Percentiles rank a stretch among this genome's conserved stretches.
Conservation (phyloP, 1,140 invertebrate genomes). For the Eurosta solidaginis region DNA sequence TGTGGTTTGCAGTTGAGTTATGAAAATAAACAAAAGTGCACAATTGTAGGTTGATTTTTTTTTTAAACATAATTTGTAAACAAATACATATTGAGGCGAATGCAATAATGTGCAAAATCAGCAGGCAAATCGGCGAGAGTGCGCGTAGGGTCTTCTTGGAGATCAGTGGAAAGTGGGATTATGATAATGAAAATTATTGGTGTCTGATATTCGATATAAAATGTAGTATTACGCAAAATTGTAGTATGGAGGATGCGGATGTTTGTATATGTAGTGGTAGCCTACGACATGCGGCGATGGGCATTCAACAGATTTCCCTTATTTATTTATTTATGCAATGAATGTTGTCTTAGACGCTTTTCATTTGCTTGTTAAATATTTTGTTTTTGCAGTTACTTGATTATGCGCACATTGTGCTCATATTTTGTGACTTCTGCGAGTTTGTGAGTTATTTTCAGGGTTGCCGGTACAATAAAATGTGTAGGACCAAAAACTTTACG, state of each 20-base stretch:
- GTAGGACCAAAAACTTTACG: too few species aligned
- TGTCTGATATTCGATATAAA: background rate
- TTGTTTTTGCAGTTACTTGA: background rate
- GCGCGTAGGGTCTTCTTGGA: background rate
- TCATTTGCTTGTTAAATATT: too few species aligned
- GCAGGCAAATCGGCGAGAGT: background rate
- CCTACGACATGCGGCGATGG: background rate
- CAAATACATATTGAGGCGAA: background rate
- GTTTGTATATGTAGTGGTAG: too few species aligned
- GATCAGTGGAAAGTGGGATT: background rate
- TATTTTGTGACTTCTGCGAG: too few species aligned
- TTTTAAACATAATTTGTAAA: slow-evolving; percentile 7
- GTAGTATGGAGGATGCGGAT: background rate
- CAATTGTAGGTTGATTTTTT: background rate
- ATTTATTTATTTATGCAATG: slow-evolving; percentile 8
- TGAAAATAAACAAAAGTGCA: background rate
- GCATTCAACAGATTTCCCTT: background rate
- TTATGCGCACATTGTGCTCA: background rate
- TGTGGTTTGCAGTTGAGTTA: background rate
- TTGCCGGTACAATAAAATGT: too few species aligned
- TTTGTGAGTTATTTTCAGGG: too few species aligned
- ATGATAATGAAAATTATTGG: background rate
- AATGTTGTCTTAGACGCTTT: background rate
- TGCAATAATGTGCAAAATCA: background rate
- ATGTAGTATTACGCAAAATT: background rate